Evolutionary conservation across 2,113 vertebrate species (phyloP), one percentile per base, ranked within the genome.

Genomic region (Triplophysa rosa): DNA sequence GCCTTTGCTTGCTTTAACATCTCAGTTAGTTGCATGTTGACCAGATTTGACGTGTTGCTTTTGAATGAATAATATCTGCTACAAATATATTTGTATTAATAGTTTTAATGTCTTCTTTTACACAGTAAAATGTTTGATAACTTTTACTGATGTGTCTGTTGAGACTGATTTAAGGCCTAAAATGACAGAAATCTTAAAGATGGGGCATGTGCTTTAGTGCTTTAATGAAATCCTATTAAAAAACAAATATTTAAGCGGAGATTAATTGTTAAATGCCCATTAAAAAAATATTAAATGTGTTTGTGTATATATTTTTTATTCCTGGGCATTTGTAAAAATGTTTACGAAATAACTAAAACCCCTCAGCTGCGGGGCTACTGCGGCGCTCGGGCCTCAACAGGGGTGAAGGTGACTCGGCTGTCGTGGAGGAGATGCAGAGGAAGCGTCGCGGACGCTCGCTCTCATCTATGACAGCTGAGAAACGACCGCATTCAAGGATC

Each of bases 401-500:
- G 88, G 88, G 87, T 90, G 90, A 93, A 93, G 87, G 92, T 92
- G 90, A 92, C 87, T 89, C 85, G 90, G 88, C 78, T 82, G 86
- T 83, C 83, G 59, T 80, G 61, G 52, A 45, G 79, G 87, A 88
- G 90, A 95, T 95, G 95, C 92, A 86, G 90, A 89, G 84, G 82
- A 75, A 80, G 87, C 88, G 77, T 88, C 86, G 89, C 88, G 84
- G 67, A 72, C 86, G 82, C 89, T 75, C 81, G 78, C 78, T 88
- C 47, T 65, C 58, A 29, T 75, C 62, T 19, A 64, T 62, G 61
- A 33, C 69, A 16, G 24, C 68, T 71, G 52, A 78, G 66, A 47
- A 68, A 45, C 63, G 66, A 72, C 10, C 33, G 21, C 52, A 49
- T 52, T n/a, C 29, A 47, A 29, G 56, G 9, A n/a, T 49, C 80